A percentile compares a stretch with the other conserved stretches of the same genome.
These are phyloP conservation scores for Torymus aiolomorphi DNA, from an alignment of 2,888 invertebrate genomes.

Conservation along the genomic window DNA sequence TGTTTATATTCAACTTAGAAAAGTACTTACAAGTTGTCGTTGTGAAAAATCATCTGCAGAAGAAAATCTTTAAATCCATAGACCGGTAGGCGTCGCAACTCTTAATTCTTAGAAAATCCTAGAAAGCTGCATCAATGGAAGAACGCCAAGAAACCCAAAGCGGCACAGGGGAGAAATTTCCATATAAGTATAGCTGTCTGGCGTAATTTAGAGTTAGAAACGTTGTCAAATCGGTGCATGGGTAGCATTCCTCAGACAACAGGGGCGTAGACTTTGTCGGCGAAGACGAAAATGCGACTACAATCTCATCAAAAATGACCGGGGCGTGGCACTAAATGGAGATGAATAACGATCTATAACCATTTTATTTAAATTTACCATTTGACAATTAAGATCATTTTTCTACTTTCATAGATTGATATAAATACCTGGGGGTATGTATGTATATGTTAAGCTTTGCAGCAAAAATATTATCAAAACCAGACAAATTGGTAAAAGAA, in stretches of 20 bases:
- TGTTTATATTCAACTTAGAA: too few relatives aligned
- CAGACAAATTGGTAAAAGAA: too few relatives aligned
- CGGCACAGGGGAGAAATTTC: constrained; percentile 23
- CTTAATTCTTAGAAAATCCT: constrained; percentile 4
- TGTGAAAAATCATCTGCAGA: not conserved
- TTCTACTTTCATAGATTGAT: constrained; percentile 8
- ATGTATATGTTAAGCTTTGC: too few relatives aligned
- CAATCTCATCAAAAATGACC: constrained; percentile 64
- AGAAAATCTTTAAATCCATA: constrained; percentile 8
- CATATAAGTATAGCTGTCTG: not conserved
- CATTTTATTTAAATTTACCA: constrained; percentile 61
- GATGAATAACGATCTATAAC: constrained; percentile 65
- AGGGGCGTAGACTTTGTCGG: constrained; percentile 61
- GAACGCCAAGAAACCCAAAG: not conserved
- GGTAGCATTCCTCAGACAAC: constrained; percentile 59
- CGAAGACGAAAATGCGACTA: constrained; percentile 60
- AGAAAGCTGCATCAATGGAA: not conserved
- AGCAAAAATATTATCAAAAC: too few relatives aligned
- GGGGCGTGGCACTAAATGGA: constrained; percentile 65
- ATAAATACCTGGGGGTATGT: too few relatives aligned
- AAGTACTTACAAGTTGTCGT: constrained; percentile 13
- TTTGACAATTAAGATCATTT: constrained; percentile 29
- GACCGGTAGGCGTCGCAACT: constrained; percentile 14
- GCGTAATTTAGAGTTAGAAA: constrained; percentile 38
- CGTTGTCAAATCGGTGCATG: constrained; percentile 12